Evolutionary conservation across 2,797 vertebrate species (phyloP).

Genomic region (Propithecus perrieri): DNA sequence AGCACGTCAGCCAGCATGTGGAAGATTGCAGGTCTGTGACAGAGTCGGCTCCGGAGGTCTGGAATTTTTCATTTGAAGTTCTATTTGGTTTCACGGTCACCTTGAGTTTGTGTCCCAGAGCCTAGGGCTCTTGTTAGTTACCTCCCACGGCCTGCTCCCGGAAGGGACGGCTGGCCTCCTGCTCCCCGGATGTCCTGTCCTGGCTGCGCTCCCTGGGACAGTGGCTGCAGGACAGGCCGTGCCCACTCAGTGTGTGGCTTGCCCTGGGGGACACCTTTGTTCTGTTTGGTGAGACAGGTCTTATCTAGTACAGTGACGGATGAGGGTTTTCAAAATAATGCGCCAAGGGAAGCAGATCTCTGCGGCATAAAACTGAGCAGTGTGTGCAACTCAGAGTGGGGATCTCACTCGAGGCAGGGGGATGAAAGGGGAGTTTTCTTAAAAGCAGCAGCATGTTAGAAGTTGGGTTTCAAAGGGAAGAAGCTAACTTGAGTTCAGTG

Average conservation of each 20-base stretch:
- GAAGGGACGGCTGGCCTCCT: not conserved
- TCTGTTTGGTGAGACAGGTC: not conserved
- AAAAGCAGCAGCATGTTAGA: not conserved
- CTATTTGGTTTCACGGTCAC: not conserved
- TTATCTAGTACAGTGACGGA: not conserved
- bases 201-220: not conserved
- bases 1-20: not conserved
- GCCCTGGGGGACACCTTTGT: not conserved
- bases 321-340: not conserved
- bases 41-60: not conserved
- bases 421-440: not conserved
- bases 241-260: not conserved
- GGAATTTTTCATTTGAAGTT: not conserved
- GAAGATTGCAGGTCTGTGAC: not conserved
- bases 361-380: not conserved
- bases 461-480: not conserved
- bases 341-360: not conserved
- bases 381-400: not conserved
- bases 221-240: too few species aligned
- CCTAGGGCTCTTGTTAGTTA: not conserved
- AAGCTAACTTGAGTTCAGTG: not conserved
- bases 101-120: not conserved
- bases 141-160: not conserved
- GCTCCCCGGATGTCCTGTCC: not conserved
- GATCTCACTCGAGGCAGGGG: not conserved